phyloP scores from a whole-genome alignment of 2,113 vertebrate species.

The Mugil cephalus region DNA sequence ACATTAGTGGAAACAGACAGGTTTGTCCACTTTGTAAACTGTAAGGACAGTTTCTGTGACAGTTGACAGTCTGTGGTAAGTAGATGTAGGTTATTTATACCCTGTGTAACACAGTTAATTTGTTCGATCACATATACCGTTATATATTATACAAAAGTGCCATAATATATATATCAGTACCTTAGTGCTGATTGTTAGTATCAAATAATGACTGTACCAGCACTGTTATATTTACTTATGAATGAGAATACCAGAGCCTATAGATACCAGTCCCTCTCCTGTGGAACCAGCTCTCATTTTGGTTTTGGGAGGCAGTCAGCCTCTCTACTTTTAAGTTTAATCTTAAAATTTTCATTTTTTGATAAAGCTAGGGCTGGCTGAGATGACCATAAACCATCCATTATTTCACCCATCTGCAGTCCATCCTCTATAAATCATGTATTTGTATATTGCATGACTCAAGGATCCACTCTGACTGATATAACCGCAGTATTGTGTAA shows the following conservation, averaged over 20 bases:
- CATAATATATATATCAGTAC: not conserved
- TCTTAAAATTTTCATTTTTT: too few relatives aligned
- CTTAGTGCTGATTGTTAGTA: not conserved
- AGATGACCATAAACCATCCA: too few relatives aligned
- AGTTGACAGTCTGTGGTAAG: not conserved
- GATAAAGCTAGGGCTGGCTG: too few relatives aligned
- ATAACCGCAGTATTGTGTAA: too few relatives aligned
- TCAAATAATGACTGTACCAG: not conserved
- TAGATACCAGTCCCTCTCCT: too few relatives aligned
- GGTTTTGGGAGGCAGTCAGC: too few relatives aligned
- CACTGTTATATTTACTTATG: slow-evolving; percentile 3
- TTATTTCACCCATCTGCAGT: too few relatives aligned
- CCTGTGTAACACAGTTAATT: not conserved
- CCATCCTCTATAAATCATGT: too few relatives aligned
- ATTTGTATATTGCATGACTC: too few relatives aligned
- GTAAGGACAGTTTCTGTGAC: not conserved
- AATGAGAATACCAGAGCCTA: not conserved
- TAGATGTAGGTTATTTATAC: slow-evolving; percentile 2
- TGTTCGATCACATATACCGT: not conserved
- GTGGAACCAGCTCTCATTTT: too few relatives aligned
- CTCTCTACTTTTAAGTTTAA: too few relatives aligned
- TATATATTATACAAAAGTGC: not conserved
- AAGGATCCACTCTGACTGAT: too few relatives aligned
- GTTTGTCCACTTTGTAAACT: not conserved
- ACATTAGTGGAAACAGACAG: not conserved